phyloP scores from a whole-genome alignment of 2,888 invertebrate species.

The Sphaerophoria taeniata region DNA sequence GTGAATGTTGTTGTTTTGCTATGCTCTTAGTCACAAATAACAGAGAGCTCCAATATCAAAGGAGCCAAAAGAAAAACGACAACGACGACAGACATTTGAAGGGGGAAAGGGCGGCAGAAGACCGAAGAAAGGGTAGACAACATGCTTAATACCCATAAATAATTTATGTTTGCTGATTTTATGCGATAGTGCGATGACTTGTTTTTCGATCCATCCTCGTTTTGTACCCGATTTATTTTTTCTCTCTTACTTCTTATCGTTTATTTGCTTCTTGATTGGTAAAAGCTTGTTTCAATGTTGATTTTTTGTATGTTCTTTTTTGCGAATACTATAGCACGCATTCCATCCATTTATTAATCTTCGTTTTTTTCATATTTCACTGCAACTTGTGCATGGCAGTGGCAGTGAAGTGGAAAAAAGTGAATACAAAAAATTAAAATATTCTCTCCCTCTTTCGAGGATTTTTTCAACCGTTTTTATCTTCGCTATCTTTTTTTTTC shows the following conservation, averaged over 20 bases:
- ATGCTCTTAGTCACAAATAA: slow-evolving; percentile 29
- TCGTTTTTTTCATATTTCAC: not conserved
- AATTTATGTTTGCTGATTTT: slow-evolving; percentile 65
- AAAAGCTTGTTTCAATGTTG: slow-evolving; percentile 52
- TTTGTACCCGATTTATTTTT: not conserved
- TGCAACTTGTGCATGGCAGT: slow-evolving; percentile 28
- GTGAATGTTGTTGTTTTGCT: not conserved
- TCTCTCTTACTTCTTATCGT: slow-evolving; percentile 21
- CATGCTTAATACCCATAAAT: slow-evolving; percentile 56
- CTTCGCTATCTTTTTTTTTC: slow-evolving; percentile 39
- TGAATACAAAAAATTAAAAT: slow-evolving; percentile 16
- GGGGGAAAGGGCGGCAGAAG: not conserved
- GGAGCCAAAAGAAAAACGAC: not conserved
- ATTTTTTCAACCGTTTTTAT: slow-evolving; percentile 43
- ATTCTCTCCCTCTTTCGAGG: slow-evolving; percentile 16
- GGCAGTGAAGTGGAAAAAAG: slow-evolving; percentile 1
- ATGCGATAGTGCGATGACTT: slow-evolving; percentile 66
- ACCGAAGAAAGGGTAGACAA: not conserved
- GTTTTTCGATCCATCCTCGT: slow-evolving; percentile 53
- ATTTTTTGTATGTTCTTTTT: slow-evolving; percentile 8
- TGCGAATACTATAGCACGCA: slow-evolving; percentile 17
- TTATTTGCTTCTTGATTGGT: slow-evolving; percentile 27
- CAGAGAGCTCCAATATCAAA: slow-evolving; percentile 1
- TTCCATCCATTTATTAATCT: slow-evolving; percentile 36
- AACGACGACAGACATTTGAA: not conserved